Percentiles rank a stretch among this genome's conserved stretches.
phyloP scores from a whole-genome alignment of 2,888 invertebrate species.

The Hyles lineata region DNA sequence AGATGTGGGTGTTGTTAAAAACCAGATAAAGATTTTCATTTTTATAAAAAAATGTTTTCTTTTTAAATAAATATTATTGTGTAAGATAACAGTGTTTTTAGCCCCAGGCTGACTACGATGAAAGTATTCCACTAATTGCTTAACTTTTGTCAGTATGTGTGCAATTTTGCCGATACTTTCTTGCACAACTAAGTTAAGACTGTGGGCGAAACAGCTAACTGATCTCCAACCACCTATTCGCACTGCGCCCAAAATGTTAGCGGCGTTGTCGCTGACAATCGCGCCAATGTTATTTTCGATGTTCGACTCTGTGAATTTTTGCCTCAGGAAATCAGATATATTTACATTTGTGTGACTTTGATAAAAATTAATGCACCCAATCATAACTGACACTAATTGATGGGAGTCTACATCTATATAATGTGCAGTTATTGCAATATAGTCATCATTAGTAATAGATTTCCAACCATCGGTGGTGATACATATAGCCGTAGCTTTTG shows the following conservation, averaged over 20 bases:
- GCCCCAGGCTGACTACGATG: too few relatives aligned
- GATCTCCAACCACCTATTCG: constrained; percentile 34
- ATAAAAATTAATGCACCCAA: constrained; percentile 20
- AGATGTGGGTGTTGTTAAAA: too few relatives aligned
- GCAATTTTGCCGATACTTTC: constrained; percentile 1
- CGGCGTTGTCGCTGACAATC: constrained; percentile 29
- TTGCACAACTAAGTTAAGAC: constrained; percentile 19
- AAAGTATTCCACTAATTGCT: not conserved
- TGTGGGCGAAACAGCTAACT: constrained; percentile 33
- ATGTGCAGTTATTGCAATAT: constrained; percentile 29
- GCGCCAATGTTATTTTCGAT: constrained; percentile 30
- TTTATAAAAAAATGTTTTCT: too few relatives aligned
- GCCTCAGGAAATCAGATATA: constrained; percentile 14
- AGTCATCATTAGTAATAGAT: constrained; percentile 29
- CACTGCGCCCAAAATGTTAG: constrained; percentile 33
- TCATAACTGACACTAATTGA: constrained; percentile 16
- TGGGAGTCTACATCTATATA: constrained; percentile 23
- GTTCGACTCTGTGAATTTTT: constrained; percentile 28
- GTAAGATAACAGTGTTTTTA: too few relatives aligned
- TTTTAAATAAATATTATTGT: too few relatives aligned
- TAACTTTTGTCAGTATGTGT: constrained; percentile 24
- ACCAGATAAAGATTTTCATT: too few relatives aligned
- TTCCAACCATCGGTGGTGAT: constrained; percentile 31
- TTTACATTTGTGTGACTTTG: constrained; percentile 27
- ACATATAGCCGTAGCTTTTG: constrained; percentile 22